phyloP scores from a whole-genome alignment of 1,140 invertebrate species.

The Pachyrhynchus sulphureomaculatus region DNA sequence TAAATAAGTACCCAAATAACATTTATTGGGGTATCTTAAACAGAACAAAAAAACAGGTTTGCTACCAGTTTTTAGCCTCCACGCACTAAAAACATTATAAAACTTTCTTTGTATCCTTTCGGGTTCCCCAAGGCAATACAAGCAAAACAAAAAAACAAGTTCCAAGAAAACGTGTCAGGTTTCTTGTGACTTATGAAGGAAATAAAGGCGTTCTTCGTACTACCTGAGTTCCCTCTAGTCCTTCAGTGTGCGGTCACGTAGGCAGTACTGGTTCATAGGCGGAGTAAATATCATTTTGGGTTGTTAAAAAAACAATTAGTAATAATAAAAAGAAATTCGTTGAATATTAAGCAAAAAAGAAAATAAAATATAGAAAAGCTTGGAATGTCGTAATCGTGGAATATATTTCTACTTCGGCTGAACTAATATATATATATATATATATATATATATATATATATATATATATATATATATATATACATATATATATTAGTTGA shows the following conservation, averaged over 20 bases:
- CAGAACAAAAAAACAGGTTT: background rate
- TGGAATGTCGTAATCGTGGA: too few relatives aligned
- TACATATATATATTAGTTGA: too few relatives aligned
- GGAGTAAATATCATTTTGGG: constrained; percentile 1
- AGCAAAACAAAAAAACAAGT: constrained; percentile 17
- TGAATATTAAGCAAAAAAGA: too few relatives aligned
- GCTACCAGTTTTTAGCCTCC: background rate
- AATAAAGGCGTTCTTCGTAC: constrained; percentile 8
- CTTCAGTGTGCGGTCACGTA: constrained; percentile 11
- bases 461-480: too few relatives aligned
- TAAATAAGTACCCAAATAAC: too few relatives aligned
- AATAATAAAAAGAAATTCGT: too few relatives aligned
- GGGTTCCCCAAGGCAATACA: constrained; percentile 14
- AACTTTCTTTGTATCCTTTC: constrained; percentile 6
- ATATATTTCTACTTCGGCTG: too few relatives aligned
- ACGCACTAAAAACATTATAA: constrained; percentile 1
- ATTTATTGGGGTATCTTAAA: too few relatives aligned
- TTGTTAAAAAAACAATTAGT: too few relatives aligned
- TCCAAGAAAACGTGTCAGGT: constrained; percentile 29
- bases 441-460: too few relatives aligned
- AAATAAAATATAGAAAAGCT: too few relatives aligned
- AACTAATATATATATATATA: too few relatives aligned
- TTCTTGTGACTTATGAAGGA: constrained; percentile 33
- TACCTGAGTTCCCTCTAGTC: constrained; percentile 1
- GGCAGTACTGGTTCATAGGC: constrained; percentile 5